Evolutionary conservation across 2,113 vertebrate species (phyloP), one percentile per base, ranked within the genome.

Genomic region (Cyprinodon tularosa): DNA sequence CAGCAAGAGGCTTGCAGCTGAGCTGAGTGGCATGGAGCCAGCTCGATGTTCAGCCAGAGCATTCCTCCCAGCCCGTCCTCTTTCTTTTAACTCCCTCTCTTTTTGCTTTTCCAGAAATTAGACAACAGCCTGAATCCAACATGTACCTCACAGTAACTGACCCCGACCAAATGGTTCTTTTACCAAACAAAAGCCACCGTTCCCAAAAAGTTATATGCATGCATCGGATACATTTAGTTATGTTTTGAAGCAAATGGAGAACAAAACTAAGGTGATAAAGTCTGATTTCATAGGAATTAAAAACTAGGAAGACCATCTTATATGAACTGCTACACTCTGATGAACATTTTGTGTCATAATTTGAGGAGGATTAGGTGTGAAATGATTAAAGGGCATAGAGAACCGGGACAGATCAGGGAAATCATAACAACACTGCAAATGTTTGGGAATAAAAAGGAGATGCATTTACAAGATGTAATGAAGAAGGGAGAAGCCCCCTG

Each of bases 1-100:
- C 38, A 66, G 63, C 60, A 48, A 62, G 72, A 83, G 79, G 77
- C 68, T 71, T 87, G 83, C 72, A 88, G 81, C 80, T 79, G 70
- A 88, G 81, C 70, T 59, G 71, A 84, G 81, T 89, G 92, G 93
- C 76, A 63, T 12, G 44, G 48, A 64, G 87, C 93, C 93, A 95
- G 85, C 73, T 77, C 68, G 76, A 91, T 93, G 92, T 93, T 92
- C 91, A 89, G 87, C 91, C 93, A 93, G 87, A 80, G 84, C 86
- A 93, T 93, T 94, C 88, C 87, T 91, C 76, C 76, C 66, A 29
- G 62, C 70, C 15, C 62, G 57, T 78, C n/a, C 61, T 66, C 36
- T 72, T 53, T 29, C 9, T 63, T 29, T 62, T 66, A 59, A n/a
- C 42, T 77, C 79, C 11, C 39, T 70, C 62, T 73, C 37, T 73